These are phyloP conservation scores for Lutraria rhynchaena DNA, from an alignment of 1,140 invertebrate genomes.

Conservation along the genomic window DNA sequence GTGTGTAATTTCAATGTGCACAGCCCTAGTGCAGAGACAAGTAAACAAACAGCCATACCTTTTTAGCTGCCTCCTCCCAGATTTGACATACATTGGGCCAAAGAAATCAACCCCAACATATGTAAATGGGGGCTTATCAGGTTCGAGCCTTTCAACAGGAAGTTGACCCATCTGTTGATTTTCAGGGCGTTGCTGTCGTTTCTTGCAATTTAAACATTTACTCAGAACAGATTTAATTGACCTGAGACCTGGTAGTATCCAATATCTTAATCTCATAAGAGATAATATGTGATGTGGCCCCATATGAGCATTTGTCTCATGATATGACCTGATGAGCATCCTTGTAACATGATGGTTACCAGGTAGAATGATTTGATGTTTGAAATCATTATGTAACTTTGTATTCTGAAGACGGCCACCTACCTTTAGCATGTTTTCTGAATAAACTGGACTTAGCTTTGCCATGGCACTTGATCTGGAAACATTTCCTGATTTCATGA, in stretches of 20 bases:
- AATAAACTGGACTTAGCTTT: constrained; percentile 41
- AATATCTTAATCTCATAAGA: too few relatives aligned
- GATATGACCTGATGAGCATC: constrained; percentile 8
- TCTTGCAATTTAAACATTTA: constrained; percentile 21
- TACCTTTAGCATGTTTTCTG: constrained; percentile 32
- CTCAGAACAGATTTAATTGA: not conserved
- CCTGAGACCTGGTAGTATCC: too few relatives aligned
- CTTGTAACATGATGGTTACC: not conserved
- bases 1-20: constrained; percentile 60
- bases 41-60: constrained; percentile 57
- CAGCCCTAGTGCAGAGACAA: constrained; percentile 51
- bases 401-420: constrained; percentile 45
- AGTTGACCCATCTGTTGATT: constrained; percentile 46
- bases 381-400: constrained; percentile 3
- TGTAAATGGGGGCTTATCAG: constrained; percentile 34
- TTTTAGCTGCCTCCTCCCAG: constrained; percentile 45
- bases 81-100: constrained; percentile 55
- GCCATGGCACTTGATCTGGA: not conserved
- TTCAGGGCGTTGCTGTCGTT: not conserved
- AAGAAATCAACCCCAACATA: constrained; percentile 47
- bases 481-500: not conserved
- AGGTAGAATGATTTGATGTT: constrained; percentile 43
- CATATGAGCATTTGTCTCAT: constrained; percentile 28
- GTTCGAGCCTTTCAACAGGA: constrained; percentile 12
- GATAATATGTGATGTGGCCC: not conserved